Evolutionary conservation across 2,888 invertebrate genomes (phyloP).

Genomic region (Petrophora chlorosata): DNA sequence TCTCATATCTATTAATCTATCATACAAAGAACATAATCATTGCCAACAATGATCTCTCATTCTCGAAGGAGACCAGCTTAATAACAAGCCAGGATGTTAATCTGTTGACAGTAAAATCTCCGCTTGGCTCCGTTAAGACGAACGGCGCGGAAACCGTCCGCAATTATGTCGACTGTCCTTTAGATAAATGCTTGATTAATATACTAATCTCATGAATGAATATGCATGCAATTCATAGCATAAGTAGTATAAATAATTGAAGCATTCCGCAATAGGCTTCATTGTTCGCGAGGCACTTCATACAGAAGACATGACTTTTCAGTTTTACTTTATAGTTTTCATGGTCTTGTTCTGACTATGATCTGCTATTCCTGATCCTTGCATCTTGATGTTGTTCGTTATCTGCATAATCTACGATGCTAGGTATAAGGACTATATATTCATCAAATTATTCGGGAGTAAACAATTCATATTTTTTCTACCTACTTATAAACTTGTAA

Average conservation of each 20-base stretch:
- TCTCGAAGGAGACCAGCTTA: conserved; percentile 53
- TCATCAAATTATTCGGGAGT: too few species aligned
- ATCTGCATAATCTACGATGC: too few species aligned
- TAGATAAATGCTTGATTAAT: conserved; percentile 29
- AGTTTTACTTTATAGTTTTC: background rate
- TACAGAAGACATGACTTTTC: conserved; percentile 2
- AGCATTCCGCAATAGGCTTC: conserved; percentile 13
- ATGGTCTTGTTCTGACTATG: too few species aligned
- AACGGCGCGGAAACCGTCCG: conserved; percentile 24
- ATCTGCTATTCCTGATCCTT: too few species aligned
- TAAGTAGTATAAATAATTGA: conserved; percentile 16
- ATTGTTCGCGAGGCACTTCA: conserved; percentile 8
- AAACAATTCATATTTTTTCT: too few species aligned
- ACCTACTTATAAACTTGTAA: too few species aligned
- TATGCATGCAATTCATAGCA: conserved; percentile 20
- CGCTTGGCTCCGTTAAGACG: conserved; percentile 35
- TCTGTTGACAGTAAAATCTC: conserved; percentile 55
- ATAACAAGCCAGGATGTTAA: conserved; percentile 51
- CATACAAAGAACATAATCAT: conserved; percentile 4
- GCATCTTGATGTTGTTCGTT: too few species aligned
- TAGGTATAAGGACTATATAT: too few species aligned
- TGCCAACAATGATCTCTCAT: conserved; percentile 57
- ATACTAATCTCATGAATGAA: conserved; percentile 37
- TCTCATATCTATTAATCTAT: background rate
- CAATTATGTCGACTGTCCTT: conserved; percentile 34